Base-by-base conservation (phyloP, 1,140 invertebrate species). In the Berghia stephanieae region DNA sequence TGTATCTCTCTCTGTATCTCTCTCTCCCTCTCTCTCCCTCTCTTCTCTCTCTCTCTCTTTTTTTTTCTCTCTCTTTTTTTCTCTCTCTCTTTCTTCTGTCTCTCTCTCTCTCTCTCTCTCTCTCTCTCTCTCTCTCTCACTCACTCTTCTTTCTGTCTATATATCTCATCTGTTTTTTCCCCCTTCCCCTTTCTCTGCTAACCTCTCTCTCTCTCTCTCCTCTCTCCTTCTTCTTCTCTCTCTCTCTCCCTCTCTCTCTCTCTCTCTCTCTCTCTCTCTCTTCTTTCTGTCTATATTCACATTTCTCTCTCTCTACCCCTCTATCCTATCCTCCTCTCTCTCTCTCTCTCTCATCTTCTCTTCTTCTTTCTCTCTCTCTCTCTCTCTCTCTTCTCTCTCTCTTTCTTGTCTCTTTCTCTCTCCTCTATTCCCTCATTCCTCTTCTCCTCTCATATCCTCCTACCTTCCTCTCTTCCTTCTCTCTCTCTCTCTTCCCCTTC, bases 71-170 rank as follows among this genome's bases (percentile, higher is more conserved):
- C 36, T 34, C 36, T n/a, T 34, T n/a, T 13, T 21, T 8, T 21
- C 21, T 8, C 36, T 34, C 36, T 34, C 36, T 34, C 36, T 34
- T 60, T 34, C 21, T 34, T 60, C 57, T 60, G 24, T 60, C 57
- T 60, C 57, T 60, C 57, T 60, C 57, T 60, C 57, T 60, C 57
- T 60, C 57, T 60, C 57, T 60, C 57, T 60, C 57, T 60, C 57
- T 60, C 57, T 60, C 57, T 60, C 57, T 60, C 57, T 60, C 57
- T 60, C 57, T 60, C 57, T 60, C 57, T 60, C 21, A 24, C 57
- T 8, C 57, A 10, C 57, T 8, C 6, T 60, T 34, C n/a, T n/a
- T 21, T 34, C 21, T 34, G 10, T n/a, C 2, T 60, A 5, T 60
- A 5, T 60, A 10, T 60, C 34, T 24, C n/a, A n/a, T n/a, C n/a